Percentiles rank a stretch among this genome's conserved stretches.
phyloP scores from a whole-genome alignment of 2,113 vertebrate species.

The Takifugu flavidus region DNA sequence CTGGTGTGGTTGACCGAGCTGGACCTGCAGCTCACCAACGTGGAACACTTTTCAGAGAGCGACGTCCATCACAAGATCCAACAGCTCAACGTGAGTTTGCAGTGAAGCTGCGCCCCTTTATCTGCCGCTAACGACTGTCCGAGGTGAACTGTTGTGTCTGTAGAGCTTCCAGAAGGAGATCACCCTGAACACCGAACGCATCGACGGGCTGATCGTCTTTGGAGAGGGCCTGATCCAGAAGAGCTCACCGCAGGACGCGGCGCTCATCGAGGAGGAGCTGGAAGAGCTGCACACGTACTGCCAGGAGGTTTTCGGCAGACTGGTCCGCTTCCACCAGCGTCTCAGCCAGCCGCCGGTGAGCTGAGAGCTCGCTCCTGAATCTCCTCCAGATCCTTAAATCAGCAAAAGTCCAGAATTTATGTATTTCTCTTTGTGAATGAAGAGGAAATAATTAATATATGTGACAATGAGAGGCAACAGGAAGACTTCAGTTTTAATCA shows the following conservation, averaged over 20 bases:
- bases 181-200: slow-evolving; percentile 86
- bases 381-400: too few species aligned
- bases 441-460: too few species aligned
- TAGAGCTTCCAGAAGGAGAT: slow-evolving; percentile 96
- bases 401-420: neutral
- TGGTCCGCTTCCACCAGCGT: slow-evolving; percentile 88
- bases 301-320: slow-evolving; percentile 91
- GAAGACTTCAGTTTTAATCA: too few species aligned
- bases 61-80: slow-evolving; percentile 91
- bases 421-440: neutral
- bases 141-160: neutral
- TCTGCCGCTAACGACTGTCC: too few species aligned
- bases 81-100: slow-evolving; percentile 83
- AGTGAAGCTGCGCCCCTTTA: neutral
- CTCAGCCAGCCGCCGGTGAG: slow-evolving; percentile 80
- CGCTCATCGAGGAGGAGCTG: slow-evolving; percentile 87
- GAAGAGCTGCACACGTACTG: slow-evolving; percentile 91
- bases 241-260: slow-evolving; percentile 85
- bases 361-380: slow-evolving; percentile 17
- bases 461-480: too few species aligned
- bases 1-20: slow-evolving; percentile 95
- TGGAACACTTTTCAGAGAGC: slow-evolving; percentile 94
- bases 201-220: slow-evolving; percentile 89
- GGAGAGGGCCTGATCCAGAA: slow-evolving; percentile 92
- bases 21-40: slow-evolving; percentile 93